phyloP scores from a whole-genome alignment of 2,797 vertebrate genomes.

The Molossus molossus region DNA sequence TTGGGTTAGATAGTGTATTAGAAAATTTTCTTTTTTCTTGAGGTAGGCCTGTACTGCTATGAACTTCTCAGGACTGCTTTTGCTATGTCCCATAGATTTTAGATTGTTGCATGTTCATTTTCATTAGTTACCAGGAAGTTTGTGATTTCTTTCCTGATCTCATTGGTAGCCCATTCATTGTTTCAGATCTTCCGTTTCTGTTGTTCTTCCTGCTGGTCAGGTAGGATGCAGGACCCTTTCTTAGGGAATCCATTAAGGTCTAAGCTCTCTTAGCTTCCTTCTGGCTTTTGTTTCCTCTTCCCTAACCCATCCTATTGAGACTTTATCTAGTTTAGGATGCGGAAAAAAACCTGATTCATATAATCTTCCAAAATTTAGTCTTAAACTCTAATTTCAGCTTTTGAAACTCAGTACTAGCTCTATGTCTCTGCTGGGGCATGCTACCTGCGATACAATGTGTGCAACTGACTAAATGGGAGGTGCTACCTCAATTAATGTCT shows the following conservation, averaged over 20 bases:
- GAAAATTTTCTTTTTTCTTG: too few species aligned
- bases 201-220: neutral
- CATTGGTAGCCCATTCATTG: too few species aligned
- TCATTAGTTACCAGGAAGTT: too few species aligned
- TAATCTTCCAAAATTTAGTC: slow-evolving; percentile 49
- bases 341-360: neutral
- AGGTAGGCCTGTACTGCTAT: too few species aligned
- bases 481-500: neutral
- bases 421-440: neutral
- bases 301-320: neutral
- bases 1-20: too few species aligned
- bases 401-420: slow-evolving; percentile 4
- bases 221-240: slow-evolving; percentile 21
- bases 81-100: too few species aligned
- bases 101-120: too few species aligned
- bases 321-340: slow-evolving; percentile 39
- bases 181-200: neutral
- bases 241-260: neutral
- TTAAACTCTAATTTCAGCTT: slow-evolving; percentile 68
- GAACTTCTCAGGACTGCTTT: too few species aligned
- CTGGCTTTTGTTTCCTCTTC: slow-evolving; percentile 34
- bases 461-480: neutral
- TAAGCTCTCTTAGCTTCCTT: slow-evolving; percentile 44
- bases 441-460: neutral
- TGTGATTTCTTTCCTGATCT: too few species aligned